These are phyloP conservation scores for Dasypus novemcinctus DNA, from an alignment of 2,113 vertebrate species.

Conservation along the genomic window DNA sequence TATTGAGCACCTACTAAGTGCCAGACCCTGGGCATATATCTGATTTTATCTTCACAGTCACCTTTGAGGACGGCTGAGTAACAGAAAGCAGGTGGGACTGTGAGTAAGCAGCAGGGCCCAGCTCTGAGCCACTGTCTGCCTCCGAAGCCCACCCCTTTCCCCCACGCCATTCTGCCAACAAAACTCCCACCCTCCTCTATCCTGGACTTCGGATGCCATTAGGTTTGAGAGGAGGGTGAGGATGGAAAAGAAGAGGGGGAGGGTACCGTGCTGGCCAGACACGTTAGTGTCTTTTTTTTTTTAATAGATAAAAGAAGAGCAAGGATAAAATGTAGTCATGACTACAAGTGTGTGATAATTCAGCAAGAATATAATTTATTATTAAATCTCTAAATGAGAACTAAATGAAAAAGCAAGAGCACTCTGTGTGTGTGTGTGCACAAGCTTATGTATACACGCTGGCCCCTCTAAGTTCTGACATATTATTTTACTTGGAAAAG, in stretches of 20 bases:
- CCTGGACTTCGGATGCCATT: too few species aligned
- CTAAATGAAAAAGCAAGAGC: neutral
- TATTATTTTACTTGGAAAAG: neutral
- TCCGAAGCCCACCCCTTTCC: neutral
- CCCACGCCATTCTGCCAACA: neutral
- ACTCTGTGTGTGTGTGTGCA: too few species aligned
- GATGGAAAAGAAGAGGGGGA: neutral
- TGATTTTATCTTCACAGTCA: neutral
- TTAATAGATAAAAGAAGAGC: neutral
- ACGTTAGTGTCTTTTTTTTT: neutral
- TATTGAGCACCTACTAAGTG: neutral
- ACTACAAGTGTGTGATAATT: neutral
- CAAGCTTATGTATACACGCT: rapidly evolving
- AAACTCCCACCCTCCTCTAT: neutral
- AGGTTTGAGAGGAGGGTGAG: neutral
- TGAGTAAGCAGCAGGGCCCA: neutral
- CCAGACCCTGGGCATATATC: rapidly evolving
- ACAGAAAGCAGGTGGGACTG: neutral
- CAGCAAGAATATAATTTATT: neutral
- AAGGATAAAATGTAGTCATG: neutral
- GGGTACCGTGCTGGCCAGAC: neutral
- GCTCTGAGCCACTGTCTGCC: neutral
- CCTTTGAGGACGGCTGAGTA: neutral
- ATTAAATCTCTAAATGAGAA: neutral
- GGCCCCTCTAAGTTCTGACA: neutral